Base-by-base conservation (phyloP, 2,113 vertebrate genomes). In the Leptosomus discolor region DNA sequence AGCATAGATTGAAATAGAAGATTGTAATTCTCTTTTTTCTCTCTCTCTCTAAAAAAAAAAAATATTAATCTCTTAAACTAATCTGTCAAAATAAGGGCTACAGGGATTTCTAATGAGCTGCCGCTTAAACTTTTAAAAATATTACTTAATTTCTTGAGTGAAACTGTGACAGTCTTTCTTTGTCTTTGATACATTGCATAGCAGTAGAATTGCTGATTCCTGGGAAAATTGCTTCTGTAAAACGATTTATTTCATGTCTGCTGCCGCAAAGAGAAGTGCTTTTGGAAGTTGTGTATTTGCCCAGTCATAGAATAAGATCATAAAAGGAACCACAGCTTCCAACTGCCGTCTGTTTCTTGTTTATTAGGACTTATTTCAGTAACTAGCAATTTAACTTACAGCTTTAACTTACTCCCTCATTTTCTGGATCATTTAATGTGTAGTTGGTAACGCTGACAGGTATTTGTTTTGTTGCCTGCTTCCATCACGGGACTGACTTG, bases 101-200 rank as follows among this genome's bases (percentile, higher is more conserved):
- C 2, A 5, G 20, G 9, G 61, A 68, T 84, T 73, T 87, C 39
- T 65, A 78, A 63, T 43, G 19, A 90, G 24, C 20, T 18, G 20
- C 32, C 32, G 54, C 23, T 93, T 88, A 32, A 80, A 9, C 8
- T 88, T 86, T 90, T 56, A 60, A 64, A 94, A 93, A 67, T 77
- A n/a, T 18, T 48, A 30, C 8, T 64, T 83, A 45, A 65, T 87
- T 84, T 74, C 37, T 71, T 1, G 0, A 32, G 13, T 45, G 19
- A 73, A 92, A 69, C 29, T n/a, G 16, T 85, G 37, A 24, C 37
- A 64, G 27, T 56, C 61, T 81, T 88, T 2, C 3, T 88, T 85
- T 95, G 51, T 27, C 27, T 58, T 78, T 85, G 27, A 27, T 81
- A 16, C 2, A 3, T 34, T 68, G 15, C 34, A 13, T n/a, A 70